Base-by-base conservation (phyloP, 2,113 vertebrate species). In the Salvelinus sp. region DNA sequence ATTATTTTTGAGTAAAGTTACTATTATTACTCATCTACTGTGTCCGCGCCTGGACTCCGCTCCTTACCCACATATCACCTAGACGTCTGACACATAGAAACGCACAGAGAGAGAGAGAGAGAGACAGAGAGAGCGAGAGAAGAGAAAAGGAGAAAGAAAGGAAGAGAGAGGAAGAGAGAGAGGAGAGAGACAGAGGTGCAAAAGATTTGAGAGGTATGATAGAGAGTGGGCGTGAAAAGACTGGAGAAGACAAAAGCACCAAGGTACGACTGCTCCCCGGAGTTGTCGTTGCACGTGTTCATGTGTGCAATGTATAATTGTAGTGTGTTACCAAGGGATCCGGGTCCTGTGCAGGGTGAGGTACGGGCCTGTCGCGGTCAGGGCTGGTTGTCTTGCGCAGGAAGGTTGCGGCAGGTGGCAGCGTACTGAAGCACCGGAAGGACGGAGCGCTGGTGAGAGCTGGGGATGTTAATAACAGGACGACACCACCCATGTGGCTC, bases 391-490 rank as follows among this genome's bases (percentile, higher is more conserved):
- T 93, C 93, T 89, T 91, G 86, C 92, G 93, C 76, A 94, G 88
- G 76, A 88, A 6, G 91, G 6, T 91, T 91, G 74, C 92, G 93
- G 81, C 92, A 94, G 88, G 82, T 92, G 92, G 85, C 93, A 23
- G 93, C 93, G 65, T 94, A 94, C 83, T 94, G 93, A 78, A 92
- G 93, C 88, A 94, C n/a, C n/a, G 88, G 88, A 94, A 94, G 76
- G 93, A 94, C 79, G 93, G 93, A 80, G 93, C 93, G 20, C 93
- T 94, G 90, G 90, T 94, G 93, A 44, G 93, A 94, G 82, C 91
- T 12, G 89, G 91, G 82, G 93, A 82, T 91, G 92, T 72, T 14
- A 18, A 14, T 54, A 18, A 54, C 75, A 58, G 89, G 69, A 68
- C 89, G 85, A n/a, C 87, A 90, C 92, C 78, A 91, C 88, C 90